phyloP scores from a whole-genome alignment of 2,113 vertebrate genomes.

The Irena cyanogastra region DNA sequence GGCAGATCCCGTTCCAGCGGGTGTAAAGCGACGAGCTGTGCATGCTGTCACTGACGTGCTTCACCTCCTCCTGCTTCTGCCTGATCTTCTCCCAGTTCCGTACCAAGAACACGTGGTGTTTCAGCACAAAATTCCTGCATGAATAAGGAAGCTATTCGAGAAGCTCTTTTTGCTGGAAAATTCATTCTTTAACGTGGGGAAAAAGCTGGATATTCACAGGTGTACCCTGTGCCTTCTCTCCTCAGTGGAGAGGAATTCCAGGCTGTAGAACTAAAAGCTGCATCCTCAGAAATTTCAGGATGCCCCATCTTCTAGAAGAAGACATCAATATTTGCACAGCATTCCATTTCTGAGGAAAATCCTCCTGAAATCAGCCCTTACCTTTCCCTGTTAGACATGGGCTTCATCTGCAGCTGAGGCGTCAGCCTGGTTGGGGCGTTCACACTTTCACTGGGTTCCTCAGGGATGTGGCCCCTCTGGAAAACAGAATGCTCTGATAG shows the following conservation, averaged over 20 bases:
- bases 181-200: rapidly evolving
- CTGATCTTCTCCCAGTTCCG: slow-evolving; percentile 97
- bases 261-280: not conserved
- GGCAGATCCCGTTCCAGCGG: slow-evolving; percentile 92
- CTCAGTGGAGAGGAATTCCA: not conserved
- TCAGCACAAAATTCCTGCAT: slow-evolving; percentile 94
- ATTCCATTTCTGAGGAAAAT: not conserved
- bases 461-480: slow-evolving; percentile 77
- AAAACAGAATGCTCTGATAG: slow-evolving; percentile 29
- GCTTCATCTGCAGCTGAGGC: slow-evolving; percentile 93
- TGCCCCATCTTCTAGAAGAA: not conserved
- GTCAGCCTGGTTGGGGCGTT: slow-evolving; percentile 78
- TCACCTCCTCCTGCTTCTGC: slow-evolving; percentile 92
- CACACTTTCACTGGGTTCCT: slow-evolving; percentile 82
- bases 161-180: not conserved
- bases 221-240: not conserved
- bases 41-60: slow-evolving; percentile 77
- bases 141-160: not conserved
- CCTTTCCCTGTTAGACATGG: slow-evolving; percentile 98
- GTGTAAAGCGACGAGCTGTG: slow-evolving; percentile 80
- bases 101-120: slow-evolving; percentile 92
- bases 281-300: not conserved
- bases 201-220: not conserved
- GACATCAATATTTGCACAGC: too few species aligned
- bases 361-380: not conserved